phyloP scores from a whole-genome alignment of 2,113 vertebrate genomes.

The Cricetomys ansorgei region DNA sequence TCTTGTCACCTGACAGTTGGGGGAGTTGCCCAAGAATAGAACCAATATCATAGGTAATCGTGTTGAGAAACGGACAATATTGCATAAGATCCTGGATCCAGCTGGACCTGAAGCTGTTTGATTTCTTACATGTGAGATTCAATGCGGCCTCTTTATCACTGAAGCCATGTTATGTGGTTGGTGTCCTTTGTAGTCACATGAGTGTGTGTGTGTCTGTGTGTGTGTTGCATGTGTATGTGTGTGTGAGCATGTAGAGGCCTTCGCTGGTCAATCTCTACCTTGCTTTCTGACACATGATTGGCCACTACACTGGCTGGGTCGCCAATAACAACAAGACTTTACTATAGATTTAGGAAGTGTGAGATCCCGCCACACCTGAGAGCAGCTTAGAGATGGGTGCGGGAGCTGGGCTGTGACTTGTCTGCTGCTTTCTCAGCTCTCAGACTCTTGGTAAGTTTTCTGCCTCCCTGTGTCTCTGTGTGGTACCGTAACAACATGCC shows the following conservation, averaged over 20 bases:
- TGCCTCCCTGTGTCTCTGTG: neutral
- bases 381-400: neutral
- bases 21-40: neutral
- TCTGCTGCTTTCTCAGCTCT: neutral
- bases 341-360: neutral
- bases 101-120: neutral
- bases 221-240: neutral
- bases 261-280: neutral
- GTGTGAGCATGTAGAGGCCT: neutral
- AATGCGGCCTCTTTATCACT: neutral
- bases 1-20: neutral
- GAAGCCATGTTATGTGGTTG: neutral
- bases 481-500: neutral
- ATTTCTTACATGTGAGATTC: neutral
- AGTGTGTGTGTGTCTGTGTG: neutral
- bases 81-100: slow-evolving; percentile 14
- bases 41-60: neutral
- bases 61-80: neutral
- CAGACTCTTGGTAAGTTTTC: neutral
- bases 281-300: neutral
- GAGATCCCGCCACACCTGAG: neutral
- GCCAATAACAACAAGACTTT: neutral
- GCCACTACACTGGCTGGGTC: neutral
- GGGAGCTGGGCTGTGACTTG: neutral
- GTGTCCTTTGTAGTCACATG: neutral